phyloP scores from a whole-genome alignment of 2,113 vertebrate species.

The Callocephalon fimbriatum region DNA sequence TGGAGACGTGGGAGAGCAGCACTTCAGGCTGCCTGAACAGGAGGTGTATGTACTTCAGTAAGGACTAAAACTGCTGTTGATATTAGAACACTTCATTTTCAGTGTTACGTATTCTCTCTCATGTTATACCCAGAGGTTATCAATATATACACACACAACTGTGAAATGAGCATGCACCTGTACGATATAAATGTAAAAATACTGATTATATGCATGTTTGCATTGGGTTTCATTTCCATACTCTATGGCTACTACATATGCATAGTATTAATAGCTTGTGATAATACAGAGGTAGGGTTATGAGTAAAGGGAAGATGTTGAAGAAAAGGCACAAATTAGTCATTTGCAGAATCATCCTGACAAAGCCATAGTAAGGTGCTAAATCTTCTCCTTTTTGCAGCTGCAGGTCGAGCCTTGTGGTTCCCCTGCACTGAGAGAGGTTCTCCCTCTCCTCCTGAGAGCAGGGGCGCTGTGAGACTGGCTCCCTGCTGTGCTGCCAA shows the following conservation, averaged over 20 bases:
- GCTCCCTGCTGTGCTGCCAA: background rate
- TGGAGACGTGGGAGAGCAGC: background rate
- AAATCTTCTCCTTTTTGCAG: background rate
- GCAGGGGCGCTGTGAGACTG: background rate
- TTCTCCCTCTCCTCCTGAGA: background rate
- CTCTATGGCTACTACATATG: background rate
- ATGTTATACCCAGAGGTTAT: background rate
- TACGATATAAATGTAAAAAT: background rate
- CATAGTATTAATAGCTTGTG: background rate
- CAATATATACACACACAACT: background rate
- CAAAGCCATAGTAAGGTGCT: background rate
- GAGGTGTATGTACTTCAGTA: background rate
- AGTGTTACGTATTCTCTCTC: background rate
- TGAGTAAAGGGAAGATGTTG: background rate
- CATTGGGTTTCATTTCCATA: background rate
- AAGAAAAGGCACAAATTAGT: background rate
- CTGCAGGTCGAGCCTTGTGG: background rate
- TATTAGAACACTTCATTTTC: background rate
- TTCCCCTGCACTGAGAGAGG: fast-evolving
- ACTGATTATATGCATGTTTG: background rate
- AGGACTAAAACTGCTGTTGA: fast-evolving
- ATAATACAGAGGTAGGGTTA: background rate
- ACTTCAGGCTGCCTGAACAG: background rate
- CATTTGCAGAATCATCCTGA: background rate
- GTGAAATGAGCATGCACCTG: background rate